Base-by-base conservation (phyloP, 2,888 invertebrate species). In the Apamea sordens region DNA sequence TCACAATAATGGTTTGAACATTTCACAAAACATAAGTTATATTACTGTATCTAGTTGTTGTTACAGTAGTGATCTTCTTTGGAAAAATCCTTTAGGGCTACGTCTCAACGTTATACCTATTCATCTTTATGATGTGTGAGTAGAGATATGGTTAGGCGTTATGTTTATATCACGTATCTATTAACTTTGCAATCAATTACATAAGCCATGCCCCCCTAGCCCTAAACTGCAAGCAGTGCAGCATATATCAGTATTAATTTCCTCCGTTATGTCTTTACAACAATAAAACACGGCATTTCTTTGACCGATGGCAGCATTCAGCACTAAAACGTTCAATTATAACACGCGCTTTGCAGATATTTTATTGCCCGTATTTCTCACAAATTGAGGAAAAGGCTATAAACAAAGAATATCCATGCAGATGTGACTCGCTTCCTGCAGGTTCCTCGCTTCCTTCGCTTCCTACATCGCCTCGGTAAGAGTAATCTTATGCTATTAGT, bases 401-500 rank as follows among this genome's bases (percentile, higher is more conserved):
- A 65, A 65, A 32, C 65, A 47, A 18, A 24, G 4, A 73, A 73
- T 64, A 32, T 73, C 28, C 28, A 44, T 11, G 64, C 83, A 86
- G 83, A 86, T 85, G 67, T 65, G 56, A 8, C 50, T 78, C 50
- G 21, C 44, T 79, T 67, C 71, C 41, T 53, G 32, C 41, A 21
- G 59, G 13, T 59, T n/a, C n/a, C 13, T n/a, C 59, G 5, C 6
- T 59, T 59, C 1, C 4, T 59, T 59, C n/a, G n/a, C 59, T n/a
- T 13, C n/a, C 13, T 15, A 28, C 18, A 59, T n/a, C 69, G 59
- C 50, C 47, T 70, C 5, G 13, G 64, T n/a, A 10, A 59, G n/a
- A 32, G 15, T 32, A 8, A 79, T 56, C 3, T 24, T n/a, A 4
- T n/a, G 24, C 24, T n/a, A 36, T 24, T 32, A 13, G 0, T 6